A percentile compares a stretch with the other conserved stretches of the same genome.
These are phyloP conservation scores for Taphrorychus bicolor DNA, from an alignment of 2,888 invertebrate species.

Conservation along the genomic window DNA sequence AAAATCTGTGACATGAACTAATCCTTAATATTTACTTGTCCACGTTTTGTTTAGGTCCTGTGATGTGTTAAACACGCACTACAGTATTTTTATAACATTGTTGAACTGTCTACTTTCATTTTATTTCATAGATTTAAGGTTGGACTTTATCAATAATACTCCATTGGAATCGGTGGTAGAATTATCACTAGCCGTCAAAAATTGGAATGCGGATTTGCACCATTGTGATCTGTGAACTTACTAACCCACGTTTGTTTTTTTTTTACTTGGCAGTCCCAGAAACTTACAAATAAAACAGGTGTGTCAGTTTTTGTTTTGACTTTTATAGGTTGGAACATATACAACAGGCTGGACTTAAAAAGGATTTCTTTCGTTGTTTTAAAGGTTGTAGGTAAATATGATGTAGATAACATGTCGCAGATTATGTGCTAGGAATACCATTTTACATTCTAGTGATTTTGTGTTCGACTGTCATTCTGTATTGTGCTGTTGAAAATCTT, in stretches of 20 bases:
- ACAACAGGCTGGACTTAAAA: slow-evolving; percentile 21
- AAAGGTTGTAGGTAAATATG: slow-evolving; percentile 39
- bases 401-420: slow-evolving; percentile 21
- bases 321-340: slow-evolving; percentile 33
- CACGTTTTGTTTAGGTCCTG: background rate
- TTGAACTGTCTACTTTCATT: too few relatives aligned
- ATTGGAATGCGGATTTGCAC: background rate
- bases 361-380: slow-evolving; percentile 31
- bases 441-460: background rate
- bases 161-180: too few relatives aligned
- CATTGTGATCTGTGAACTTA: background rate
- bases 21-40: background rate
- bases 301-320: slow-evolving; percentile 3
- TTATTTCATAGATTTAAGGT: too few relatives aligned
- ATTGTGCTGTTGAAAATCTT: background rate
- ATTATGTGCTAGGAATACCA: slow-evolving; percentile 16
- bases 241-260: background rate
- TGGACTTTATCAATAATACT: too few relatives aligned
- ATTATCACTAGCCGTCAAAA: too few relatives aligned
- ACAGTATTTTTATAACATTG: too few relatives aligned
- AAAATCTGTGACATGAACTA: slow-evolving; percentile 31
- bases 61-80: too few relatives aligned
- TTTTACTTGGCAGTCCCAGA: background rate
- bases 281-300: background rate
- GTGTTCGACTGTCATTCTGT: background rate